Evolutionary conservation across 2,888 invertebrate genomes (phyloP), one percentile per base, ranked within the genome.

Genomic region (Drosophila gaucha): DNA sequence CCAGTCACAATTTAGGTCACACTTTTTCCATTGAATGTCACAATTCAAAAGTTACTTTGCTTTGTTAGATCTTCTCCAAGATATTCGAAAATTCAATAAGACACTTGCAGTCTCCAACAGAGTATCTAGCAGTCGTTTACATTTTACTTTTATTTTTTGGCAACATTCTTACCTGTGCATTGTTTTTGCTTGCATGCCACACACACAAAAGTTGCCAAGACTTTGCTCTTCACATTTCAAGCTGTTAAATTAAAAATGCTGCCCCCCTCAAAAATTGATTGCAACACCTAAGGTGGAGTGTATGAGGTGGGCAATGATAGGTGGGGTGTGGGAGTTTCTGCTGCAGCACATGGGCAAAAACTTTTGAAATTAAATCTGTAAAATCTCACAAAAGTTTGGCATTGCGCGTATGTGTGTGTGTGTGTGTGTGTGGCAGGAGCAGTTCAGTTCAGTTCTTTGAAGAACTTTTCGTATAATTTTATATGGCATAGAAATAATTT

Each of bases 341-440:
- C 39, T 22, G 36, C 47, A 59, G 57, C 75, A 68, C 68, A 68
- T 72, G 66, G 60, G 72, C 41, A 74, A 76, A 78, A 78, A 78
- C 80, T 79, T 78, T 76, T 79, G 64, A 78, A 78, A 78, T 78
- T 79, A 78, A 78, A 78, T 78, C 80, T 79, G 76, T 76, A 79
- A 79, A 77, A 75, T 75, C 74, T 75, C 60, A 41, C 68, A 65
- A 77, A 77, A 76, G 60, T 73, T 75, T 52, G 50, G 36, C 46
- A 55, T 14, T 30, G 24, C 24, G 31, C 12, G 20, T 51, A 18
- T 41, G 36, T 30, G 28, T 62, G 46, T 51, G 44, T 47, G 26
- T 20, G 35, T 39, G 50, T n/a, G 26, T 47, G 54, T 41, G 38
- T 22, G 16, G 10, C 14, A 3, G 24, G 9, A 24, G 12, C 44